A percentile compares a stretch with the other conserved stretches of the same genome.
These are phyloP conservation scores for Platynereis dumerilii DNA, from an alignment of 2,888 invertebrate genomes.

Conservation along the genomic window DNA sequence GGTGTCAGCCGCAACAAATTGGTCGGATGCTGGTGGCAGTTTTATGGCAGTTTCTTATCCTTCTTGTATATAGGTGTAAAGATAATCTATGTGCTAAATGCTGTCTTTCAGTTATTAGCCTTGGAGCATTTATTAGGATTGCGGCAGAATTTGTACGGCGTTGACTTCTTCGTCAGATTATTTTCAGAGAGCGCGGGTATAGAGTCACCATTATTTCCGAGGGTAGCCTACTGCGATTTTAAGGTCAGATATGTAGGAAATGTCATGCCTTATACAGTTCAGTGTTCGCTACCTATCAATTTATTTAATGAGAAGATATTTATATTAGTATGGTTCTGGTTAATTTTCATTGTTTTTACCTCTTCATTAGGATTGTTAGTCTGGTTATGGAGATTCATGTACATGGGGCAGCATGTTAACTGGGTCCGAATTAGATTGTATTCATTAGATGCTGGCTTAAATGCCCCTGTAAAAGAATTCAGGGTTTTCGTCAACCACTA, in stretches of 20 bases:
- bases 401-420: conserved; percentile 6
- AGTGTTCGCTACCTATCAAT: conserved; percentile 5
- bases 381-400: neutral
- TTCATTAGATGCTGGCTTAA: neutral
- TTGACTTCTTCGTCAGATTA: neutral
- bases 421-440: conserved; percentile 10
- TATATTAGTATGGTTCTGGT: conserved; percentile 6
- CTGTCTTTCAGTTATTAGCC: conserved; percentile 41
- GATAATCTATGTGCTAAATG: conserved; percentile 63
- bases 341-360: neutral
- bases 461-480: conserved; percentile 3
- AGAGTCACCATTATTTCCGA: neutral
- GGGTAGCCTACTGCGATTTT: neutral
- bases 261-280: neutral
- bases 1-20: no score
- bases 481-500: conserved; percentile 10
- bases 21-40: conserved; percentile 46
- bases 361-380: neutral
- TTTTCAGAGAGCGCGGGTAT: neutral
- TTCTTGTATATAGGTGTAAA: conserved; percentile 63
- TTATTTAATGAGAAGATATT: conserved; percentile 6
- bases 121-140: neutral
- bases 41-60: conserved; percentile 65
- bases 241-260: neutral
- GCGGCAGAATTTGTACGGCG: neutral